Evolutionary conservation across 2,888 invertebrate species (phyloP), one percentile per base, ranked within the genome.

Genomic region (Ochropleura leucogaster): DNA sequence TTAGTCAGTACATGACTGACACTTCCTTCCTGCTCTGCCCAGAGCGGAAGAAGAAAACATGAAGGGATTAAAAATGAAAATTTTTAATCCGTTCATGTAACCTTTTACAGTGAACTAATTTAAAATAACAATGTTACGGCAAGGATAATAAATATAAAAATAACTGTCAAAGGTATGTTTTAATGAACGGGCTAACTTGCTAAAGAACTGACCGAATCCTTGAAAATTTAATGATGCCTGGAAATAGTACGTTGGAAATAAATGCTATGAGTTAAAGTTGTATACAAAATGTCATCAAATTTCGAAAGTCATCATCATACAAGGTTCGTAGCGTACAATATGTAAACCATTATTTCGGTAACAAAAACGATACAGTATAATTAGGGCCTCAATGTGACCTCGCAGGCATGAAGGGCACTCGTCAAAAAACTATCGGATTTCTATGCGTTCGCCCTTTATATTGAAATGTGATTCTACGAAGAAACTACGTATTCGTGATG

Each of bases 301-400:
- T 20, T n/a, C 18, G 8, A 67, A 16, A 72, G n/a, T 42, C n/a
- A 47, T 20, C 44, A 6, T 44, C 7, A 44, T 16, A 44, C 30
- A 73, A 67, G 20, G 44, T 67, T 46, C 18, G 8, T 8, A 40
- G 20, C 40, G 10, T n/a, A 76, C 60, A 20, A 46, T 51, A 68
- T 53, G 30, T 53, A n/a, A 63, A 73, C 40, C 49, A 72, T 72
- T 3, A 59, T 42, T 47, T 18, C 47, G 16, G 46, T 20, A 68
- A 68, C 62, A 74, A 73, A 77, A 77, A 65, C 44, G 47, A 60
- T 68, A 72, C 63, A 42, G 63, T 53, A 68, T 53, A 78, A 67
- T 69, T 46, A 74, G 63, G 60, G 62, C 73, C 74, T 65, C 74
- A 62, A 10, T n/a, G 60, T 60, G 77, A 75, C 84, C 82, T 80